phyloP scores from a whole-genome alignment of 2,888 invertebrate genomes.

The Chrysina gloriosa region DNA sequence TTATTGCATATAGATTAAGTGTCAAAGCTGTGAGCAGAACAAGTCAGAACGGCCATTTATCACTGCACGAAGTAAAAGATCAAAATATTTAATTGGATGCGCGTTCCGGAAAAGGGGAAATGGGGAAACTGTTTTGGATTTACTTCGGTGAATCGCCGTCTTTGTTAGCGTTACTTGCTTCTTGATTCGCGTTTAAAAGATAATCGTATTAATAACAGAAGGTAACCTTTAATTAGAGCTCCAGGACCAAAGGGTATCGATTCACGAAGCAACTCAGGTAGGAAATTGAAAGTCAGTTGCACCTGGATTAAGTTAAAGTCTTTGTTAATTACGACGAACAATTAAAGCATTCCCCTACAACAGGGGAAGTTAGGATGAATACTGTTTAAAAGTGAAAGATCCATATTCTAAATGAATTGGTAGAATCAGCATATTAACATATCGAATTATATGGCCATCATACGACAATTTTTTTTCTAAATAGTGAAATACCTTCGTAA shows the following conservation, averaged over 20 bases:
- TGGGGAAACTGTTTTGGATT: conserved; percentile 42
- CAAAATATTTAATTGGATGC: conserved; percentile 44
- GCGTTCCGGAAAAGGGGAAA: neutral
- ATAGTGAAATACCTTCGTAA: no score
- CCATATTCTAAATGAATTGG: no score
- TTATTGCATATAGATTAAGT: conserved; percentile 57
- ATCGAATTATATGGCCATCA: no score
- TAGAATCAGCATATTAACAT: no score
- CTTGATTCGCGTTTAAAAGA: conserved; percentile 29
- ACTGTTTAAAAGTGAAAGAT: no score
- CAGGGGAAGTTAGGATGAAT: neutral
- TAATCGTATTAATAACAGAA: conserved; percentile 60
- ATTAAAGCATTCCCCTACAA: neutral
- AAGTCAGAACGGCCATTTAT: conserved; percentile 44
- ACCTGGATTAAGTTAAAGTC: conserved; percentile 47
- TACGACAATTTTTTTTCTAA: no score
- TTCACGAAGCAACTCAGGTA: conserved; percentile 50
- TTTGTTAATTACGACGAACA: conserved; percentile 36
- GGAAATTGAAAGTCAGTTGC: conserved; percentile 52
- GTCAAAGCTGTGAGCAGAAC: conserved; percentile 53
- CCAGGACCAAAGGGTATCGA: conserved; percentile 47
- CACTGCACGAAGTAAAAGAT: conserved; percentile 40
- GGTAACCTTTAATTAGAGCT: conserved; percentile 59
- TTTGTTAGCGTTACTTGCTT: conserved; percentile 34
- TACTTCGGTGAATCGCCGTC: conserved; percentile 44